These are phyloP conservation scores for Lepidocolaptes lacrymiger DNA, from an alignment of 2,797 vertebrate species.

Conservation along the genomic window DNA sequence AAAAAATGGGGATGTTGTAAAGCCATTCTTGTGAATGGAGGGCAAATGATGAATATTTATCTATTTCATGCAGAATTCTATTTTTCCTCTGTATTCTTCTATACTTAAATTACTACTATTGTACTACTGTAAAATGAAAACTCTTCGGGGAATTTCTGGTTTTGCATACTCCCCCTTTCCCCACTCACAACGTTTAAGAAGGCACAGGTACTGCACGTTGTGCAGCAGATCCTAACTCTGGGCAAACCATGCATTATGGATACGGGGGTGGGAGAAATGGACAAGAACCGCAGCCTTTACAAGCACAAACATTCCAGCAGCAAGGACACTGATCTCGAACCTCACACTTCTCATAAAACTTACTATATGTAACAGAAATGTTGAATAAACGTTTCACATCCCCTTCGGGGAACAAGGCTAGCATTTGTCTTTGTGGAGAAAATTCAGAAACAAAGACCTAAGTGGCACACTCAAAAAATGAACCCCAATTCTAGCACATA, in stretches of 20 bases:
- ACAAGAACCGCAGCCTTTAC: slow-evolving; percentile 36
- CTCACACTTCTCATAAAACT: background rate
- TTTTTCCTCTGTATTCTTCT: slow-evolving; percentile 48
- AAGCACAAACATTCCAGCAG: slow-evolving; percentile 30
- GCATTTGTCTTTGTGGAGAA: background rate
- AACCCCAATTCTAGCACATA: background rate
- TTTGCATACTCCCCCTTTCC: background rate
- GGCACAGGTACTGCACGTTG: background rate
- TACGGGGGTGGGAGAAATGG: slow-evolving; percentile 3
- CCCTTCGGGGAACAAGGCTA: background rate
- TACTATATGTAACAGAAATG: background rate
- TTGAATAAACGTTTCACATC: background rate
- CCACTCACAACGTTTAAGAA: background rate
- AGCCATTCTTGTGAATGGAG: slow-evolving; percentile 60
- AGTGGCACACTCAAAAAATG: background rate
- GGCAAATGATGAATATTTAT: slow-evolving; percentile 53
- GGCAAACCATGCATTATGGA: slow-evolving; percentile 54
- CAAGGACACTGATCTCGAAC: slow-evolving; percentile 29
- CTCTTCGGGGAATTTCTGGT: background rate
- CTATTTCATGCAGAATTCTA: slow-evolving; percentile 51
- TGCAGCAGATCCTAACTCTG: slow-evolving; percentile 37
- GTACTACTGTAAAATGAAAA: slow-evolving; percentile 22
- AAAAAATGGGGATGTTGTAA: slow-evolving; percentile 30
- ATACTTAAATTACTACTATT: slow-evolving; percentile 47
- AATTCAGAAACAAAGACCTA: background rate